phyloP scores from a whole-genome alignment of 2,113 vertebrate genomes.

The Sylvilagus bachmani region DNA sequence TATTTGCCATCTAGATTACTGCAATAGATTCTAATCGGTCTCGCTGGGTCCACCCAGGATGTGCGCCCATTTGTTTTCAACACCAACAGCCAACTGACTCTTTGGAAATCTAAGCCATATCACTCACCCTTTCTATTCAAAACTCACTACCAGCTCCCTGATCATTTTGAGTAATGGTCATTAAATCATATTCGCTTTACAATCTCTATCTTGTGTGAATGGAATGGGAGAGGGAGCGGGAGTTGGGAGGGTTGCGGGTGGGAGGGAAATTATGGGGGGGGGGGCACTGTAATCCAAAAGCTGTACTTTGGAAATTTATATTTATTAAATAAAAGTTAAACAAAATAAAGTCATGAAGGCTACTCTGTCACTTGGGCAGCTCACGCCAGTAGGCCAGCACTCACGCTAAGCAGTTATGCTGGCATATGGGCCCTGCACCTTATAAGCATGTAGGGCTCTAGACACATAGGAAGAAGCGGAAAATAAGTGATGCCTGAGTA shows the following conservation, averaged over 20 bases:
- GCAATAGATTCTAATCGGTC: background rate
- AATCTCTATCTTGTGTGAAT: background rate
- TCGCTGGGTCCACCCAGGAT: background rate
- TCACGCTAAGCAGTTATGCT: background rate
- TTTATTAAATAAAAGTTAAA: too few species aligned
- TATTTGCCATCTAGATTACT: background rate
- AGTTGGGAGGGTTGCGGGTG: too few species aligned
- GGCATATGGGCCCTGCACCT: background rate
- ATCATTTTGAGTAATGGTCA: constrained; percentile 14
- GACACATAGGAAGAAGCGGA: background rate
- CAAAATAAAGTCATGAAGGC: too few species aligned
- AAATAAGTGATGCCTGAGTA: background rate
- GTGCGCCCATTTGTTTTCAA: background rate
- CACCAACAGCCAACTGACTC: background rate
- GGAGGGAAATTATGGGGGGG: too few species aligned
- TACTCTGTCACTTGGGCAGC: background rate
- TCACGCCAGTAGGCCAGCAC: background rate
- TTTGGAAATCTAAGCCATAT: constrained; percentile 15
- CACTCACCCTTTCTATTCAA: background rate
- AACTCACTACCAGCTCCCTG: background rate
- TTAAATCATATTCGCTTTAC: background rate
- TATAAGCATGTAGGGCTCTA: background rate
- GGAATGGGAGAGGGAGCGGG: too few species aligned
- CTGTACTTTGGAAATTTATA: too few species aligned
- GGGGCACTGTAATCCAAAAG: too few species aligned